Evolutionary conservation across 2,888 invertebrate species (phyloP).

Genomic region (Stenchaetothrips biformis): DNA sequence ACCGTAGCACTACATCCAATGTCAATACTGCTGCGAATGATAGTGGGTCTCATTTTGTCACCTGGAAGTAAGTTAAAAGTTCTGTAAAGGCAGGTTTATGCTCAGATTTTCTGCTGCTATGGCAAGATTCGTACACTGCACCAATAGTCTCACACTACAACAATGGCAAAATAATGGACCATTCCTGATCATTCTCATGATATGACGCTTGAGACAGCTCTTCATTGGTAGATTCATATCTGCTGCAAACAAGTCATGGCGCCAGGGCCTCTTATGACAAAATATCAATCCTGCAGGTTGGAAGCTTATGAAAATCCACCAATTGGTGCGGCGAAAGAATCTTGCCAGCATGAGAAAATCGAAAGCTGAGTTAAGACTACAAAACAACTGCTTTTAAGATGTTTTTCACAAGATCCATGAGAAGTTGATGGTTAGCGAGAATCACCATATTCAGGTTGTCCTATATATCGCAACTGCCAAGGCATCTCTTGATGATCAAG

Average conservation of each 20-base stretch:
- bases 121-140: no score
- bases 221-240: no score
- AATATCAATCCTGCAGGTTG: no score
- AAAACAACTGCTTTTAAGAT: background rate
- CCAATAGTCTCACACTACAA: no score
- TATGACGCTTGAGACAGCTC: background rate
- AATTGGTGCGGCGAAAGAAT: background rate
- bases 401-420: background rate
- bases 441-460: constrained; percentile 73
- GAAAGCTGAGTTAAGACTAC: background rate
- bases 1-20: constrained; percentile 87
- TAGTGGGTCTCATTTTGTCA: constrained; percentile 81
- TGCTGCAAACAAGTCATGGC: no score
- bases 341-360: background rate
- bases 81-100: no score
- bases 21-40: constrained; percentile 87
- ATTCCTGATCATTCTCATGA: no score
- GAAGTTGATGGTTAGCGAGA: no score
- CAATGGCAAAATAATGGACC: background rate
- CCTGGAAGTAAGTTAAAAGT: constrained; percentile 42
- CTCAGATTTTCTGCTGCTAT: no score
- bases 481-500: constrained; percentile 77
- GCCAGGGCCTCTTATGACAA: no score
- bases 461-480: constrained; percentile 86
- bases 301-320: background rate